Evolutionary conservation across 2,888 invertebrate genomes (phyloP), one percentile per base, ranked within the genome.

Genomic region (Oligia fasciuncula): DNA sequence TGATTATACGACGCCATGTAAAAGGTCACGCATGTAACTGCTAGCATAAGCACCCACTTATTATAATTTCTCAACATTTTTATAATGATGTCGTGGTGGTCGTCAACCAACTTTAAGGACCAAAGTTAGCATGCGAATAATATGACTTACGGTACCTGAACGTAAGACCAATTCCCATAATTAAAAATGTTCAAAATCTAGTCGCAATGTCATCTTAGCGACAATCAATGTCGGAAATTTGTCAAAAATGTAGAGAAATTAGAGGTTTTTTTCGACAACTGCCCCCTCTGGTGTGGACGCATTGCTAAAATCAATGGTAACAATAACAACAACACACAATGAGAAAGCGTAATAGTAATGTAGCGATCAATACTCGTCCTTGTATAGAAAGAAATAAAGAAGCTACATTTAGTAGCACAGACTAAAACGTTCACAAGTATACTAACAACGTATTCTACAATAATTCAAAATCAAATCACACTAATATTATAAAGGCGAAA

Each of bases 1-100:
- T 75, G 40, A 40, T 54, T 54, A 62, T 29, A 19, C 14, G 13
- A 46, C 23, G 51, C 46, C 29, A 67, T 54, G 67, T 81, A 54
- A 75, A 75, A 81, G 80, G 80, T 75, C 81, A 81, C 62, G 46
- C 66, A 35, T 23, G 23, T 54, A 54, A 40, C 57, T 62, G 23
- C n/a, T 14, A 62, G 62, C 35, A 51, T 43, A 35, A 35, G 35
- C 4, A 70, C 19, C 17, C 11, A 57, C 40, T n/a, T 29, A 72
- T 72, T 65, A 23, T 49, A 23, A 79, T 65, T 63, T 65, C 63
- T 79, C 8, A 78, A 78, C 5, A 63, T 19, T 19, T 63, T 19
- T 35, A 9, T 35, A 35, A 19, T 63, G 4, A 35, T 63, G 29
- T 35, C 17, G 62, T 63, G 62, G 29, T 29, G 17, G 17, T 17